Conservation (phyloP, 2,888 invertebrate genomes). For the Drosophila kanekoi region DNA sequence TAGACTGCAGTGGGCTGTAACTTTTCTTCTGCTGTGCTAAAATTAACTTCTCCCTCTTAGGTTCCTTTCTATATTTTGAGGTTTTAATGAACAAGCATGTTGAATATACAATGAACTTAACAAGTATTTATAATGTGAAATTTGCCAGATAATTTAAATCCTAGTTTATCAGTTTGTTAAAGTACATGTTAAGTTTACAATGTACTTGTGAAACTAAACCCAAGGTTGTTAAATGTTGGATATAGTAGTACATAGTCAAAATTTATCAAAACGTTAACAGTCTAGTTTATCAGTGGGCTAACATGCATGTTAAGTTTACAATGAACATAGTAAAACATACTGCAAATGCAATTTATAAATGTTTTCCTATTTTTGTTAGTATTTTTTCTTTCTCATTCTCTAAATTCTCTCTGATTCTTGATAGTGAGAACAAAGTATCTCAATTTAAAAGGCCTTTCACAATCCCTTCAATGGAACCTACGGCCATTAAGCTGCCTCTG, state of each 20-base stretch:
- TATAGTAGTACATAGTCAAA: too few relatives aligned
- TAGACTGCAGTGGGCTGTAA: neutral
- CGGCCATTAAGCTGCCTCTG: neutral
- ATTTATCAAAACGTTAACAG: too few relatives aligned
- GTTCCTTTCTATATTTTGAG: neutral
- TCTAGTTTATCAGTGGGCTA: neutral
- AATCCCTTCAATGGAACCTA: neutral
- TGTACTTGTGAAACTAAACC: neutral
- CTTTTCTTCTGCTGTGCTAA: neutral
- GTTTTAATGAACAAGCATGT: neutral
- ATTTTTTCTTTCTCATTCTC: too few relatives aligned
- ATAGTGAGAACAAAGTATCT: neutral
- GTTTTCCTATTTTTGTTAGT: too few relatives aligned
- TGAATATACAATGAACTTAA: too few relatives aligned
- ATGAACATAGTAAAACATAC: neutral
- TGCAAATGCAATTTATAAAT: too few relatives aligned
- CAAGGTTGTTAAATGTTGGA: neutral
- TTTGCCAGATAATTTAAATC: neutral
- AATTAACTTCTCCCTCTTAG: too few relatives aligned
- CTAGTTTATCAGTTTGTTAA: neutral
- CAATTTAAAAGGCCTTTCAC: neutral
- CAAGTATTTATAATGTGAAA: too few relatives aligned
- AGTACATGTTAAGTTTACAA: neutral
- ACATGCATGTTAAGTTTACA: neutral
- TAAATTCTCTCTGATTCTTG: too few relatives aligned